These are phyloP conservation scores for Gonioctena quinquepunctata DNA, from an alignment of 1,140 invertebrate genomes.

Conservation along the genomic window DNA sequence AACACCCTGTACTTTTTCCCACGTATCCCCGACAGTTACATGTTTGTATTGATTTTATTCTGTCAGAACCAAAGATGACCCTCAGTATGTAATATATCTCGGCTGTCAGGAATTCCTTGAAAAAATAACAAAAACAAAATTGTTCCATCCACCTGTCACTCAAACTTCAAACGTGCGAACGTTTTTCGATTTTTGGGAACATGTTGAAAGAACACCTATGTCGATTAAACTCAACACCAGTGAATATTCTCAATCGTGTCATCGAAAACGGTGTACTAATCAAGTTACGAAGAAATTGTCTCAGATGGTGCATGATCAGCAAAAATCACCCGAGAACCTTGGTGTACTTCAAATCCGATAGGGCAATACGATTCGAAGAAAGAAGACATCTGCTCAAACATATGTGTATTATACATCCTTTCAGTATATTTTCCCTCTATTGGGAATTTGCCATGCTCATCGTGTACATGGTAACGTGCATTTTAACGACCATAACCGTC, in stretches of 20 bases:
- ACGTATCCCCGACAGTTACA: too few relatives aligned
- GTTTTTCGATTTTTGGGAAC: too few relatives aligned
- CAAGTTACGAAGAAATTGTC: constrained; percentile 23
- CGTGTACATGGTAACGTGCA: not conserved
- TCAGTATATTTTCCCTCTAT: constrained; percentile 14
- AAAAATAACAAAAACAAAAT: not conserved
- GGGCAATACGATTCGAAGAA: constrained; percentile 28
- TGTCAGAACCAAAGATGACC: too few relatives aligned
- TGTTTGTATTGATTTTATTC: too few relatives aligned
- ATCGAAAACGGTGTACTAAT: constrained; percentile 35
- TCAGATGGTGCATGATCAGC: constrained; percentile 25
- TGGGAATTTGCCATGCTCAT: constrained; percentile 1
- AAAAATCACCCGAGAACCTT: constrained; percentile 24
- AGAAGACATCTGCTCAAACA: constrained; percentile 17
- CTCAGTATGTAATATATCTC: too few relatives aligned
- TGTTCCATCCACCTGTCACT: not conserved
- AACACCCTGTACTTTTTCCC: too few relatives aligned
- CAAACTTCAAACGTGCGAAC: too few relatives aligned
- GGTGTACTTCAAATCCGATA: constrained; percentile 26
- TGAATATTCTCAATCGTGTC: not conserved
- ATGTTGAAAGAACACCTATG: constrained; percentile 8
- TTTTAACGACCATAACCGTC: not conserved
- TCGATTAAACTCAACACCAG: not conserved
- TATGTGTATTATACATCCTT: constrained; percentile 29
- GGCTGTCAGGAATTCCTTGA: too few relatives aligned